Percentiles rank a stretch among this genome's conserved stretches.
These are phyloP conservation scores for Dasypus novemcinctus DNA, from an alignment of 2,113 vertebrate genomes.

Conservation along the genomic window DNA sequence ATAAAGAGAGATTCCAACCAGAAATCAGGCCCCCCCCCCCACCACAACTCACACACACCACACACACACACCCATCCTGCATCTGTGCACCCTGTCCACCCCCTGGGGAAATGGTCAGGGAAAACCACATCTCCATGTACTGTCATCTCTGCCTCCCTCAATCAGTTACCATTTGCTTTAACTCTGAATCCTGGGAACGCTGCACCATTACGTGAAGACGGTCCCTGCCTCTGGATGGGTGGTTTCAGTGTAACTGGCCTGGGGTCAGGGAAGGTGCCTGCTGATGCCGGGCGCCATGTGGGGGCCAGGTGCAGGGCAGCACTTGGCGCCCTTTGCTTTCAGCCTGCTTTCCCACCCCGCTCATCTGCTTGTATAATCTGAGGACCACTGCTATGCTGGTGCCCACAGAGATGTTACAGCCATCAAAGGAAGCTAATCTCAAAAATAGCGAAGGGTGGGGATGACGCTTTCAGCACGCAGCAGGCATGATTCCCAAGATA, in stretches of 20 bases:
- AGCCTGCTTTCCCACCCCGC: rapidly evolving
- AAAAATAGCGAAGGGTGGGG: too few relatives aligned
- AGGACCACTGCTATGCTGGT: rapidly evolving
- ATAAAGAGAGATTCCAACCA: neutral
- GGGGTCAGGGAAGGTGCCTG: neutral
- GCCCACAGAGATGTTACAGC: neutral
- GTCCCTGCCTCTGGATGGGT: rapidly evolving
- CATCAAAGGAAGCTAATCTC: too few relatives aligned
- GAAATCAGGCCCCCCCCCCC: rapidly evolving
- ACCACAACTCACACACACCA: neutral
- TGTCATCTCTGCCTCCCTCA: neutral
- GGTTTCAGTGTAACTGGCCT: neutral
- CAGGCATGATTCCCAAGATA: neutral
- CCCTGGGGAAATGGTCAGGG: neutral
- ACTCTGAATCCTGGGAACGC: neutral
- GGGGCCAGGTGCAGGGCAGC: too few relatives aligned
- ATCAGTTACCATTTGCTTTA: neutral
- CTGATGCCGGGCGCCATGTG: rapidly evolving
- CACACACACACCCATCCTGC: neutral
- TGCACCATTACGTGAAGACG: neutral
- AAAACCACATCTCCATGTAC: neutral
- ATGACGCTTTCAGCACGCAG: rapidly evolving
- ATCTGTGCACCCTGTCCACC: neutral
- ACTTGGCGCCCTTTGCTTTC: too few relatives aligned
- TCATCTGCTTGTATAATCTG: neutral